A percentile compares a stretch with the other conserved stretches of the same genome.
Conservation (phyloP, 2,113 vertebrate species). For the human (Homo sapiens) region DNA sequence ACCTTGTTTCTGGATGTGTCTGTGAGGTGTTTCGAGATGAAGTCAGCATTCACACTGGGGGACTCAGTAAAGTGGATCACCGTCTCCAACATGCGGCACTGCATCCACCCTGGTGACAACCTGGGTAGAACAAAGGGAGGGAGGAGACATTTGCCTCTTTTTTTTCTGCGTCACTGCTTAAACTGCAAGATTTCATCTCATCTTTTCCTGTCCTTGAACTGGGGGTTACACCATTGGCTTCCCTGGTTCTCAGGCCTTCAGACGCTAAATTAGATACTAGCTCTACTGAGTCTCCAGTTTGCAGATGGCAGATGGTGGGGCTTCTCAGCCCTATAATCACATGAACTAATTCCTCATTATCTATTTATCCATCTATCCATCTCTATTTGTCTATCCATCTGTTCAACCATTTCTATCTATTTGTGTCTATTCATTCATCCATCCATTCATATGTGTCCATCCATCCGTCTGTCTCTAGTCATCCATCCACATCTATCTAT, state of each 20-base stretch:
- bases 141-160: background rate
- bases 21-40: background rate
- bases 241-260: background rate
- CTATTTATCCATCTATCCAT: background rate
- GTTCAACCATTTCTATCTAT: no score
- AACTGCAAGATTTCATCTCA: background rate
- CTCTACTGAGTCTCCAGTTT: background rate
- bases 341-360: background rate
- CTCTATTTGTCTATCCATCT: background rate
- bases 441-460: no score
- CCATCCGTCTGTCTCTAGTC: no score
- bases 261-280: background rate
- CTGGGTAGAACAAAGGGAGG: background rate
- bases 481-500: background rate
- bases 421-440: background rate
- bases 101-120: background rate
- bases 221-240: no score
- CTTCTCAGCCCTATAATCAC: background rate
- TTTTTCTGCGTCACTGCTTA: no score
- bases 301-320: no score
- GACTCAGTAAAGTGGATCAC: background rate
- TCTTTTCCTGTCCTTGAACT: background rate
- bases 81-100: fast-evolving
- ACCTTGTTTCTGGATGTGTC: background rate
- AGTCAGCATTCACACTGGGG: background rate